Conservation (phyloP, 1,140 invertebrate species). For the Diorhabda sublineata region DNA sequence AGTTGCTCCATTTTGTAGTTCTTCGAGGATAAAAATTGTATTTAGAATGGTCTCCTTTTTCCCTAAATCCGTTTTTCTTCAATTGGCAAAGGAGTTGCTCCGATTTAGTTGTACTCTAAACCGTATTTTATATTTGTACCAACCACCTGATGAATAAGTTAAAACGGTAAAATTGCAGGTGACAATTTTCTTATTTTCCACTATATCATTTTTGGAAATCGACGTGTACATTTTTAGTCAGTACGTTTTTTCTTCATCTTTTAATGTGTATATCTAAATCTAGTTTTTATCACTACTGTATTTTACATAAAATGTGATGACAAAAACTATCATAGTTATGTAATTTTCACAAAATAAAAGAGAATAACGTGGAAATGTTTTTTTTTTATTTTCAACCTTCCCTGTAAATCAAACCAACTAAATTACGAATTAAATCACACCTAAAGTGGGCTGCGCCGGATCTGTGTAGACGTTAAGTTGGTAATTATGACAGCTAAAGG, state of each 20-base stretch:
- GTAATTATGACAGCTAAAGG: not conserved
- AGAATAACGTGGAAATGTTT: not conserved
- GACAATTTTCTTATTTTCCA: not conserved
- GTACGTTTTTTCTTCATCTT: not conserved
- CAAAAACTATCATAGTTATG: not conserved
- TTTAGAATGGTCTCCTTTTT: not conserved
- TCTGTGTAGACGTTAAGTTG: not conserved
- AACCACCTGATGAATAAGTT: too few species aligned
- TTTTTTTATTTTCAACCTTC: not conserved
- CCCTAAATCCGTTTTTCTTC: not conserved
- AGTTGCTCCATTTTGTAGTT: too few species aligned
- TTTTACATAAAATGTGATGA: not conserved
- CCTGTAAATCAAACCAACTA: not conserved
- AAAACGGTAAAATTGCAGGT: not conserved
- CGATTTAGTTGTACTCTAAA: not conserved
- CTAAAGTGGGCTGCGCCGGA: not conserved
- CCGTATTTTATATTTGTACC: not conserved
- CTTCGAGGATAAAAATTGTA: not conserved
- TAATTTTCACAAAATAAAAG: constrained; percentile 3
- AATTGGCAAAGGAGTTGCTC: not conserved
- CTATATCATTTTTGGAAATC: too few species aligned
- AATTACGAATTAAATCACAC: not conserved
- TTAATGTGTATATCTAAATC: not conserved
- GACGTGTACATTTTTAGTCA: not conserved
- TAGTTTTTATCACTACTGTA: not conserved